These are phyloP conservation scores for Crossaster papposus DNA, from an alignment of 53 echinoderm and acorn worm species.

Conservation along the genomic window DNA sequence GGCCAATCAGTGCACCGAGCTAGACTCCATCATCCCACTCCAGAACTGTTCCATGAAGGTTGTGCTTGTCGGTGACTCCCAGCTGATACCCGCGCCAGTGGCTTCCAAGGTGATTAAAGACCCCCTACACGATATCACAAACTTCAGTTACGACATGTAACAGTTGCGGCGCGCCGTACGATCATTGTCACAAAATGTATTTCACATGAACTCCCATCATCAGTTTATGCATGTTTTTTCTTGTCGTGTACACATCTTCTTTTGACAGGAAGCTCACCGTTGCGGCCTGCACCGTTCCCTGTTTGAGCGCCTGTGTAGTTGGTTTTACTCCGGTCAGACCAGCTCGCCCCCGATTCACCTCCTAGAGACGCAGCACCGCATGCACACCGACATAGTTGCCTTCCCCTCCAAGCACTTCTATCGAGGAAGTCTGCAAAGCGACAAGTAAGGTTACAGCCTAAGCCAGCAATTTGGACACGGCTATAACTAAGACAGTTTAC, in stretches of 20 bases:
- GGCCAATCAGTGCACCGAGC: conserved; percentile 78
- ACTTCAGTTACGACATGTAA: too few species aligned
- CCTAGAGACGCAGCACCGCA: conserved; percentile 67
- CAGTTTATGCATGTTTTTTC: background rate
- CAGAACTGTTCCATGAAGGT: conserved; percentile 64
- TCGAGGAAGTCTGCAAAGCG: conserved; percentile 24
- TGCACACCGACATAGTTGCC: conserved; percentile 65
- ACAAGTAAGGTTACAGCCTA: conserved; percentile 16
- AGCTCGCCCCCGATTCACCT: conserved; percentile 20
- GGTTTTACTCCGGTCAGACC: conserved; percentile 10
- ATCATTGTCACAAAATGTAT: too few species aligned
- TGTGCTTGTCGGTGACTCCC: conserved; percentile 68
- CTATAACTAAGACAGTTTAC: too few species aligned
- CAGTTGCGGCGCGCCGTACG: too few species aligned
- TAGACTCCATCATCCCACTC: conserved; percentile 69
- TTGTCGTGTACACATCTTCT: background rate
- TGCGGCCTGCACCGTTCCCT: conserved; percentile 39
- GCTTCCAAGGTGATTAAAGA: conserved; percentile 56
- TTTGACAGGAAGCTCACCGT: conserved; percentile 5
- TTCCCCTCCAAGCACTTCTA: conserved; percentile 72
- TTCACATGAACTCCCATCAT: background rate
- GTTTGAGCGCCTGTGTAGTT: conserved; percentile 59
- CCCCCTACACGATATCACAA: too few species aligned
- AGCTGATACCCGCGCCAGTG: conserved; percentile 57
- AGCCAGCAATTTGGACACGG: background rate